Conservation (phyloP, 1,140 invertebrate genomes). For the Phocides pigmalion region DNA sequence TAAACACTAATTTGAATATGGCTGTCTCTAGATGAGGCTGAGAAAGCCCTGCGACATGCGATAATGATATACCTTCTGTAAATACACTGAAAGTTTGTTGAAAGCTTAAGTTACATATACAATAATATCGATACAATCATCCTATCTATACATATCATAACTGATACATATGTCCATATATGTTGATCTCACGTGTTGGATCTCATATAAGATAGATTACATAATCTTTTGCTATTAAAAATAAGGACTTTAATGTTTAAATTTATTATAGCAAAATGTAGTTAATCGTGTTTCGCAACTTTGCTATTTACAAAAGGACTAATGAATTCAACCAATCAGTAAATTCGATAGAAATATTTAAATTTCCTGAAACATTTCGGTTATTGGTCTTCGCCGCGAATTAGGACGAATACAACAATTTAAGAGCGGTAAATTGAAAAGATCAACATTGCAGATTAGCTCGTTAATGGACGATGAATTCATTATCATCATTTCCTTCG, state of each 20-base stretch:
- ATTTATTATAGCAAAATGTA: background rate
- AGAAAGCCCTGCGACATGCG: no score
- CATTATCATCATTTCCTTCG: constrained; percentile 8
- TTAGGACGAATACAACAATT: constrained; percentile 17
- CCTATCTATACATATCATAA: no score
- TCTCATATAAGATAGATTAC: no score
- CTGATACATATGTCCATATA: no score
- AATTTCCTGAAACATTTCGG: constrained; percentile 3
- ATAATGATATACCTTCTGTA: no score
- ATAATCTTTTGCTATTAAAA: background rate
- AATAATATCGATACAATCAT: no score
- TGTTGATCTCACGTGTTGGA: no score
- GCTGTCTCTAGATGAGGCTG: no score
- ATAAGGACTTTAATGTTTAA: background rate
- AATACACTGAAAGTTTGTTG: no score
- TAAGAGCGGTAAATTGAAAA: constrained; percentile 23
- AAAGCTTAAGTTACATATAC: no score
- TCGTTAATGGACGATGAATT: constrained; percentile 7
- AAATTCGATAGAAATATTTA: constrained; percentile 19
- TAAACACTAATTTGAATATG: no score
- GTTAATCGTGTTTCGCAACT: background rate
- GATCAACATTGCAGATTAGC: constrained; percentile 15
- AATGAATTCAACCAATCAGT: constrained; percentile 9
- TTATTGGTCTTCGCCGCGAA: constrained; percentile 13
- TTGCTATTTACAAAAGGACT: constrained; percentile 3